Percentiles rank a stretch among this genome's conserved stretches.
phyloP scores from a whole-genome alignment of 1,140 invertebrate genomes.

The Bombus difficillimus region DNA sequence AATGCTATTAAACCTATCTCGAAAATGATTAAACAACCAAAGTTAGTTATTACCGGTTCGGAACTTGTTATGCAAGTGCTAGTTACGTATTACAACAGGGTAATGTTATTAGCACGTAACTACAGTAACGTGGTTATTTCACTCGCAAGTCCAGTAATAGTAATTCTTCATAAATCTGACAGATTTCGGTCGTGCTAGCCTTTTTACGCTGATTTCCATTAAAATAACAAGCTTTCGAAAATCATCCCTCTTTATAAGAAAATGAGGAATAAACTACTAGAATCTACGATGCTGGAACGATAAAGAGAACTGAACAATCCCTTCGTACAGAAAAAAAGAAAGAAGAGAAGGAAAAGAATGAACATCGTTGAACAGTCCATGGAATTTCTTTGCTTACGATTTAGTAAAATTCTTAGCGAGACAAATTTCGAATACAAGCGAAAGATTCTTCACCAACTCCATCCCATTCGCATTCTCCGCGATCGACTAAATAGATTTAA shows the following conservation, averaged over 20 bases:
- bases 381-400: neutral
- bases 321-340: neutral
- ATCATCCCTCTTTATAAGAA: neutral
- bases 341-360: neutral
- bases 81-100: neutral
- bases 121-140: neutral
- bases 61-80: neutral
- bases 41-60: neutral
- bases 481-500: constrained; percentile 38
- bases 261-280: neutral
- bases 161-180: constrained; percentile 14
- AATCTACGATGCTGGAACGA: neutral
- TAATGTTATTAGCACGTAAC: neutral
- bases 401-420: neutral
- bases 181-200: neutral
- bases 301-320: neutral
- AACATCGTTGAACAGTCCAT: neutral
- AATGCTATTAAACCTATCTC: neutral
- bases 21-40: constrained; percentile 1
- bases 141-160: neutral
- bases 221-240: neutral
- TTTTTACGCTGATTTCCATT: neutral
- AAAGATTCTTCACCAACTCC: constrained; percentile 11
- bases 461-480: neutral
- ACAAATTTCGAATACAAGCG: neutral